Evolutionary conservation across 2,888 invertebrate species (phyloP), one percentile per base, ranked within the genome.

Genomic region (Conus canariensis): DNA sequence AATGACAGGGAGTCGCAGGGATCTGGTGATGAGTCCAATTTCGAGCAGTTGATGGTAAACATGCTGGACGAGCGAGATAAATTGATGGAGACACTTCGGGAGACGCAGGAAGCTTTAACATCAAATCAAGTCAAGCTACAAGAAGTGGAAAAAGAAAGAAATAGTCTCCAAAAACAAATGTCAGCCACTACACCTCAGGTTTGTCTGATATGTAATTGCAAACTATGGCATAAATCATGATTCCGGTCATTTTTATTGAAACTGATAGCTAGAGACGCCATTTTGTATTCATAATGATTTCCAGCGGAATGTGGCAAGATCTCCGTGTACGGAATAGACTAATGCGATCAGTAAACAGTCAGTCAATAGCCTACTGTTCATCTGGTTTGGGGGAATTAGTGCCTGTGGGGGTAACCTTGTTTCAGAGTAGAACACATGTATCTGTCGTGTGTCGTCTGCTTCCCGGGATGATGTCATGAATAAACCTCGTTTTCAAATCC

Each of bases 31-130:
- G 99, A 99, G 97, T 98, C 99, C 94, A 99, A 99, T 97, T 99
- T 99, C 96, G 99, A 99, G 97, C 99, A 99, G 97, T 98, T 99
- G 96, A 99, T 99, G 99, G 99, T 99, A 94, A 99, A 99, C 95
- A 99, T 99, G 99, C 97, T 99, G 95, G 99, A 99, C 97, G 99
- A 99, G 97, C 97, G 99, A 95, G 99, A 99, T 97, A 99, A 99
- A 97, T 97, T 99, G 93, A 98, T 99, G 98, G 99, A 99, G 96
- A 99, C 98, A 95, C 97, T 99, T 95, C 97, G 99, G 94, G 99
- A 99, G 97, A 98, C 98, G 88, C 99, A 99, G 91, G 96, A 96
- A 88, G 94, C 96, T 88, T 98, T 99, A 96, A 92, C 94, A 8
- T 91, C 95, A 89, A 93, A 94, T 22, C 95, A 96, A 91, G 93